Base-by-base conservation (phyloP, 2,888 invertebrate species). In the Synanthedon myopaeformis region DNA sequence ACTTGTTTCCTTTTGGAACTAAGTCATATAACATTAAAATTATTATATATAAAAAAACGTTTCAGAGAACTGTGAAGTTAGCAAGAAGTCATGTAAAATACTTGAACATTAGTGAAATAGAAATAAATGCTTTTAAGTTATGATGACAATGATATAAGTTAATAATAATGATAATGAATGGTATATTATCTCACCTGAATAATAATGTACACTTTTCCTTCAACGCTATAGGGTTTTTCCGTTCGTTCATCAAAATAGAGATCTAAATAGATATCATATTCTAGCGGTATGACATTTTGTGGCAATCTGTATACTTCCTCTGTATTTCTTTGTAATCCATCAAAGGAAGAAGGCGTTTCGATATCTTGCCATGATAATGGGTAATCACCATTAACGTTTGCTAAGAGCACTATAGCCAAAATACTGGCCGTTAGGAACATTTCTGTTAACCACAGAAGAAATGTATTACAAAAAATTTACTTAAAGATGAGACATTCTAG, bases 191-290 rank as follows among this genome's bases (percentile, higher is more conserved):
- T 57, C 63, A 87, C 87, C 71, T 82, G 71, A 56, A 87, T 70
- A 49, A 69, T 58, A 50, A 86, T 80, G 48, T 61, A 60, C 51
- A 72, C 82, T 19, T 56, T 65, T 41, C 87, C 87, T 60, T 84
- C 81, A 59, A 74, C 87, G 59, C 77, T 82, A 52, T 69, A 87
- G 0, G 81, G 79, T 11, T 67, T 73, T 5, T 80, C 76, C 2
- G 64, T 61, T 45, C 73, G 69, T 55, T 84, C 86, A 54, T 67
- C 69, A 42, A 87, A 87, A 56, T 68, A 84, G 0, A 87, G 63
- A 59, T 86, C 82, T 4, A 87, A 74, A 50, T 70, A 71, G 50
- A 87, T 75, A 51, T 87, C 82, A 53, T 86, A 87, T 23, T 78
- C 75, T 8, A 82, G 52, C n/a, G 87, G 87, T 0, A 76, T 54